These are phyloP conservation scores for Crossocerus cetratus DNA, from an alignment of 2,888 invertebrate species.

Conservation along the genomic window DNA sequence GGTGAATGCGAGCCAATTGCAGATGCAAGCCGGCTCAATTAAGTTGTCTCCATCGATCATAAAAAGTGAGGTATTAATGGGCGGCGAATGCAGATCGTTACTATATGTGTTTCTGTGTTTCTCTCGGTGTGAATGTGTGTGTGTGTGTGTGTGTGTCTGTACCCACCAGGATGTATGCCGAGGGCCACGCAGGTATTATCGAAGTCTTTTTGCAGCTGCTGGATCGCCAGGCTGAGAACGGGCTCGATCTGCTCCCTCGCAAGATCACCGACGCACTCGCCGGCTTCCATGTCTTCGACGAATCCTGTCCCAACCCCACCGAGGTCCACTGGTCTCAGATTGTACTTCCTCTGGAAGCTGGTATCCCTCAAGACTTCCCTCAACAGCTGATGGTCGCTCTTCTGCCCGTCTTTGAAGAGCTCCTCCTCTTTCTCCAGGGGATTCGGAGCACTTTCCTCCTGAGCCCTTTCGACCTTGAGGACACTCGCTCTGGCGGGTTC, in stretches of 20 bases:
- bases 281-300: constrained; percentile 82
- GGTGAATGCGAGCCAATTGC: background rate
- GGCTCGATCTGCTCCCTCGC: constrained; percentile 89
- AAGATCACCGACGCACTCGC: constrained; percentile 80
- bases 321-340: constrained; percentile 87
- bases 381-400: constrained; percentile 84
- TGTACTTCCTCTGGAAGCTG: constrained; percentile 90
- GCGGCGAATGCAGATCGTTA: constrained; percentile 29
- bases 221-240: constrained; percentile 90
- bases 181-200: constrained; percentile 90
- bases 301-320: constrained; percentile 78
- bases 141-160: background rate
- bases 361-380: constrained; percentile 91
- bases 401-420: constrained; percentile 62
- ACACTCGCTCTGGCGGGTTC: constrained; percentile 37
- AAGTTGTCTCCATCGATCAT: background rate
- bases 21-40: background rate
- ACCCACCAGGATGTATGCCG: constrained; percentile 92
- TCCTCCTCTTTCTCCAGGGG: constrained; percentile 67
- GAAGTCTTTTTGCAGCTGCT: constrained; percentile 91
- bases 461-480: constrained; percentile 48
- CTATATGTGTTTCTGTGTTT: background rate
- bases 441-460: constrained; percentile 73
- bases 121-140: too few relatives aligned
- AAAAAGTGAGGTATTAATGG: constrained; percentile 1